Base-by-base conservation (phyloP, 2,797 vertebrate species). In the Valencia hispanica region DNA sequence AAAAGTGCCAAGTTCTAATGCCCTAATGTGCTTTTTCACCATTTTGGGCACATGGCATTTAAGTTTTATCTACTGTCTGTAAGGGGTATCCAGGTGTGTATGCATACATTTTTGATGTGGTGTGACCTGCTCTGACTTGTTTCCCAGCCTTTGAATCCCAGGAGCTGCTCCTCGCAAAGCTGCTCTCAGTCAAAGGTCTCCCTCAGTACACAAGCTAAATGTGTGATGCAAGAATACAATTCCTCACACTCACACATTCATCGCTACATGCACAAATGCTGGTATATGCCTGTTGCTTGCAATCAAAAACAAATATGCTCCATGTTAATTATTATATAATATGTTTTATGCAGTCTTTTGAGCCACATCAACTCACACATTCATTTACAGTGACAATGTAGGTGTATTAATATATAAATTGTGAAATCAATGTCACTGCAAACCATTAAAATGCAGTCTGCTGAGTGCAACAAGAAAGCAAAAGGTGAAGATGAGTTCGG, bases 91-190 rank as follows among this genome's bases (percentile, higher is more conserved):
- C n/a, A 50, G 34, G 77, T 82, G 72, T 78, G 66, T 75, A 55
- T 79, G 73, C 75, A 77, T 69, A 70, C 57, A 75, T 70, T 45
- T 78, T 72, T 78, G 83, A 70, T 87, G 86, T 92, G 88, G 88
- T 73, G 61, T 50, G 70, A 85, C 94, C 80, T 95, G 94, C 90
- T 66, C 92, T 78, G 87, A 94, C 94, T 94, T 94, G 94, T 92
- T 87, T 83, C 83, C 59, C 63, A 84, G 87, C 90, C 89, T 91
- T 73, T 83, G 90, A 87, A 87, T 82, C 82, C 83, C 74, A 14
- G 89, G 92, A 87, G 89, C 85, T 89, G 74, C 79, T 73, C 70
- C 84, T 90, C 80, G 88, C 86, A 84, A 90, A 92, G 83, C 89
- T 87, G 74, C 75, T 84, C 88, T 90, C 82, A 91, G 86, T 91